phyloP scores from a whole-genome alignment of 2,113 vertebrate genomes.

The Amblyopsis rosae region DNA sequence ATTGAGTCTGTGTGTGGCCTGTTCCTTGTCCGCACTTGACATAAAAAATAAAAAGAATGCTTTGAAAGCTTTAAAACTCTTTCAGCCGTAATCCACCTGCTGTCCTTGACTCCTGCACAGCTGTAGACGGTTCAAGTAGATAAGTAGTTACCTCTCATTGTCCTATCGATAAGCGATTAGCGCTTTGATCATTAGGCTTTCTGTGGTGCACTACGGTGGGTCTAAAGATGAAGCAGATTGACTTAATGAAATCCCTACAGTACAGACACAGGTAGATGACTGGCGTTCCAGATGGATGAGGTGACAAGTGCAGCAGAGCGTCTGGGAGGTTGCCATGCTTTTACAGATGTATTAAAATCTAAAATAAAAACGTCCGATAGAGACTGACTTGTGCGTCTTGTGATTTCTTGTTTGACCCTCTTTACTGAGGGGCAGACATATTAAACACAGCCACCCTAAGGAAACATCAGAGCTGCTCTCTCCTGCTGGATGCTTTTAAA shows the following conservation, averaged over 20 bases:
- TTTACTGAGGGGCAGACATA: constrained; percentile 23
- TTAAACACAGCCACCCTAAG: constrained; percentile 37
- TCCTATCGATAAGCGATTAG: constrained; percentile 30
- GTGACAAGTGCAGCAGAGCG: constrained; percentile 12
- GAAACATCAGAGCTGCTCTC: constrained; percentile 20
- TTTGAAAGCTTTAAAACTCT: constrained; percentile 17
- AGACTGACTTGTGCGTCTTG: constrained; percentile 35
- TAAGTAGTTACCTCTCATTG: neutral
- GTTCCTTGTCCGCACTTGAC: constrained; percentile 29
- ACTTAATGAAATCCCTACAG: constrained; percentile 27
- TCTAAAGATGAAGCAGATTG: constrained; percentile 8
- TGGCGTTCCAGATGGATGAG: too few species aligned
- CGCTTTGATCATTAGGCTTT: constrained; percentile 14
- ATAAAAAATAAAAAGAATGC: constrained; percentile 19
- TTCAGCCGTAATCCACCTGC: constrained; percentile 38
- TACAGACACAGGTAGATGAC: constrained; percentile 34
- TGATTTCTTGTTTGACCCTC: constrained; percentile 37
- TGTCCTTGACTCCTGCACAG: constrained; percentile 25
- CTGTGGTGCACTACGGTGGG: neutral
- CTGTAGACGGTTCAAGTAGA: constrained; percentile 25
- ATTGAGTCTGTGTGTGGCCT: constrained; percentile 30
- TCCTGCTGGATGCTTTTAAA: constrained; percentile 67
- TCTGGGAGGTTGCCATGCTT: constrained; percentile 60
- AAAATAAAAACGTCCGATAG: constrained; percentile 24
- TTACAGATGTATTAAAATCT: constrained; percentile 44